Conservation (phyloP, 2,888 invertebrate genomes). For the Noctua comes region DNA sequence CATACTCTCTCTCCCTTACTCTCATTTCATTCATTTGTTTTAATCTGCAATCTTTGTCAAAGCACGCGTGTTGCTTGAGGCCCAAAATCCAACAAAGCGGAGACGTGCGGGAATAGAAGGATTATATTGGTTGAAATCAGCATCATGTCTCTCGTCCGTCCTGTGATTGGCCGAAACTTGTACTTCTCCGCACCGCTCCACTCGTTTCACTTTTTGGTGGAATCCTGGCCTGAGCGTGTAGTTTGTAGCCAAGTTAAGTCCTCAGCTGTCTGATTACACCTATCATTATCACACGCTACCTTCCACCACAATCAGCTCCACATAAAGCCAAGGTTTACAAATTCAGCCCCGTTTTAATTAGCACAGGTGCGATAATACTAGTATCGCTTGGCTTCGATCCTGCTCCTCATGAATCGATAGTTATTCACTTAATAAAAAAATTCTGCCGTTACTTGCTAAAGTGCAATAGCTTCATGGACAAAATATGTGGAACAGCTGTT, state of each 20-base stretch:
- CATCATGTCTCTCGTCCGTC: neutral
- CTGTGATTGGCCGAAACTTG: neutral
- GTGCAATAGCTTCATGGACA: neutral
- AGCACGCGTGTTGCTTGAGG: too few relatives aligned
- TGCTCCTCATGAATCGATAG: slow-evolving; percentile 83
- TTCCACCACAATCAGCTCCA: neutral
- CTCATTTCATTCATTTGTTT: too few relatives aligned
- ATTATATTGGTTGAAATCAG: neutral
- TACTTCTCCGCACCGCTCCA: too few relatives aligned
- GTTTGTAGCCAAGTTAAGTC: neutral
- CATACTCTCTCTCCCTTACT: too few relatives aligned
- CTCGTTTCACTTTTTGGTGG: neutral
- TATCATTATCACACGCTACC: neutral
- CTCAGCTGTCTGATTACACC: neutral
- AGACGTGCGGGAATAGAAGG: neutral
- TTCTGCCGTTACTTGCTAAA: slow-evolving; percentile 55
- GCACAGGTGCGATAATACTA: slow-evolving; percentile 51
- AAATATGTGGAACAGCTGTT: neutral
- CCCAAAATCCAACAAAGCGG: too few relatives aligned
- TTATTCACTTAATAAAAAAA: slow-evolving; percentile 73
- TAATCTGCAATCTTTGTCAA: too few relatives aligned
- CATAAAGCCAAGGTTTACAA: slow-evolving; percentile 40
- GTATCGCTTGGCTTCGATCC: slow-evolving; percentile 73
- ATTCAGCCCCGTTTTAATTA: slow-evolving; percentile 60
- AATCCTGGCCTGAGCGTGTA: neutral